Percentiles rank a stretch among this genome's conserved stretches.
Evolutionary conservation across 2,113 vertebrate genomes (phyloP).

Genomic region (Eublepharis macularius): DNA sequence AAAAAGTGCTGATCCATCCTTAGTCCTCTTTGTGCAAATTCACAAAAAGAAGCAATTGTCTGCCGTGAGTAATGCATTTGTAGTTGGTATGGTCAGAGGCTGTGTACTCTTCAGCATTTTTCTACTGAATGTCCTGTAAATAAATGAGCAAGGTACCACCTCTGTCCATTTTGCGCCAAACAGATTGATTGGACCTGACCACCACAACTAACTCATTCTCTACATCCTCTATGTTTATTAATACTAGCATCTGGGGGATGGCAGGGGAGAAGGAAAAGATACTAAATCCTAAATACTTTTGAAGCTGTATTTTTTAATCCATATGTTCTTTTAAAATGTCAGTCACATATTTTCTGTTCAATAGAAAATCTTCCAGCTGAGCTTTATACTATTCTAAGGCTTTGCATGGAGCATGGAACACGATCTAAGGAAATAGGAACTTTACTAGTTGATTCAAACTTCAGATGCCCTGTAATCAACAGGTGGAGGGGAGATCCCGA

Average conservation of each 20-base stretch:
- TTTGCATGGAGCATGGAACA: neutral
- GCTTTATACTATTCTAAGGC: neutral
- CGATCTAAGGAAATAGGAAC: neutral
- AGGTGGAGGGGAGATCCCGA: neutral
- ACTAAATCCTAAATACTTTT: neutral
- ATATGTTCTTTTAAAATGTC: neutral
- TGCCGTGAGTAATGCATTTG: constrained; percentile 29
- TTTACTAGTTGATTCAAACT: neutral
- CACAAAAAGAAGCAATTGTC: constrained; percentile 12
- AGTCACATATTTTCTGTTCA: neutral
- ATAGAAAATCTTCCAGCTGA: neutral
- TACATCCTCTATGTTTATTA: neutral
- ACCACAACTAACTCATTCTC: constrained; percentile 1
- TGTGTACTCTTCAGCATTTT: constrained; percentile 8
- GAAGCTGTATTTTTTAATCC: neutral
- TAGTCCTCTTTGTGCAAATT: neutral
- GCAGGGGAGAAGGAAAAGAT: neutral
- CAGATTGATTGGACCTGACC: constrained; percentile 11
- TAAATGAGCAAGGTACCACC: constrained; percentile 24
- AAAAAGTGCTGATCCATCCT: constrained; percentile 8
- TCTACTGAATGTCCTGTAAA: constrained; percentile 12
- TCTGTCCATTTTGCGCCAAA: neutral
- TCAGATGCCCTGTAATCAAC: neutral
- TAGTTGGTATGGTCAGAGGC: constrained; percentile 19
- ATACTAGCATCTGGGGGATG: constrained; percentile 2